Evolutionary conservation across 2,888 invertebrate genomes (phyloP), one percentile per base, ranked within the genome.

Genomic region (Notodonta ziczac): DNA sequence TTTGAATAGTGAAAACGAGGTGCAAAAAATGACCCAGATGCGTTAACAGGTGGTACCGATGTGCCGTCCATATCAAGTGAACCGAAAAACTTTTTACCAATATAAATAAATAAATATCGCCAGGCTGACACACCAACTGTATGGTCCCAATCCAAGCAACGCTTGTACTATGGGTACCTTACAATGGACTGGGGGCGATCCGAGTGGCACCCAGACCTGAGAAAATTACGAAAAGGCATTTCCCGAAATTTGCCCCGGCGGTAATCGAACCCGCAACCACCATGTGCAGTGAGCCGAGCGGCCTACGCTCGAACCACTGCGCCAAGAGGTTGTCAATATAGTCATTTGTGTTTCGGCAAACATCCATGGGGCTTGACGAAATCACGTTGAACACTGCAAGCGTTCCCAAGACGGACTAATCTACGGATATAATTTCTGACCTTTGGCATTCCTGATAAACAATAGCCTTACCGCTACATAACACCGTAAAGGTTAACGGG

Each of bases 11-110:
- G 87, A 88, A 88, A 87, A 86, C 84, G 75, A 64, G 59, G 59
- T 66, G 80, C 80, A 88, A 88, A 89, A 89, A 85, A 76, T 86
- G 87, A 86, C 88, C 89, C 63, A 89, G 86, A 87, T 87, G 80
- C 77, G 78, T 84, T 83, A 86, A 84, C 85, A 86, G 85, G 82
- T 86, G 83, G 74, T 74, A 76, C 65, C 76, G 72, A 82, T 82
- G 78, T 80, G 73, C 77, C 78, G 77, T 77, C 73, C 62, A 77
- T 73, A 73, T 63, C 75, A 76, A 82, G 64, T 86, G 84, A 86
- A 85, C 85, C 81, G 81, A 76, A 80, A 71, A 76, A 62, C 74
- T 83, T 86, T 85, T 83, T 82, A 78, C 69, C 69, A 75, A 79
- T 24, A 24, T 24, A 24, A 24, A 24, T 24, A 24, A 24, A 24